Evolutionary conservation across 2,797 vertebrate species (phyloP).

Genomic region (Serranus cabrilla): DNA sequence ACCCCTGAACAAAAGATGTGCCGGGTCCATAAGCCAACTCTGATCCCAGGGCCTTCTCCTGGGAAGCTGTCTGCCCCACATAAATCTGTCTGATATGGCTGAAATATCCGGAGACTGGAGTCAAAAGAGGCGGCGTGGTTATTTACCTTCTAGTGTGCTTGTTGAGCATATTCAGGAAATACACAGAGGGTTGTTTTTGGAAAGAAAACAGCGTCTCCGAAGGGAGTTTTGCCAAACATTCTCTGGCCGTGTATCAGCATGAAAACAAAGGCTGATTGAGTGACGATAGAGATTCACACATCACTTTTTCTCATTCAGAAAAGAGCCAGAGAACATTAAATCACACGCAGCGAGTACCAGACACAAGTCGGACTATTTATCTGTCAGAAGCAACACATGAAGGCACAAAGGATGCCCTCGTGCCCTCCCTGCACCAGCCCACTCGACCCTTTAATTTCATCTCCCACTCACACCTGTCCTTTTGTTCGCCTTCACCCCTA

Average conservation of each 20-base stretch:
- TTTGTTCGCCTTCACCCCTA: conserved; percentile 62
- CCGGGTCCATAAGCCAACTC: conserved; percentile 49
- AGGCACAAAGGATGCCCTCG: conserved; percentile 30
- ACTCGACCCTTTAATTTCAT: conserved; percentile 15
- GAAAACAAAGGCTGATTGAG: conserved; percentile 55
- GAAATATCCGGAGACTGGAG: conserved; percentile 9
- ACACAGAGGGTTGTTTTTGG: not conserved
- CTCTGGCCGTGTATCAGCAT: conserved; percentile 47
- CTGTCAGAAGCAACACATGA: not conserved
- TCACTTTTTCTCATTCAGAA: conserved; percentile 6
- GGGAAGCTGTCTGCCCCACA: conserved; percentile 64
- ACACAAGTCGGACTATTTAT: not conserved
- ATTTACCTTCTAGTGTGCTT: conserved; percentile 29
- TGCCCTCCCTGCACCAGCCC: conserved; percentile 22
- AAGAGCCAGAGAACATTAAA: conserved; percentile 2
- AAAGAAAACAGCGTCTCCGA: conserved; percentile 20
- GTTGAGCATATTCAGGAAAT: conserved; percentile 35
- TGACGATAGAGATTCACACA: conserved; percentile 19
- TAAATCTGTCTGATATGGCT: conserved; percentile 21
- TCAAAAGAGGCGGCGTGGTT: conserved; percentile 40
- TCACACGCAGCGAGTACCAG: not conserved
- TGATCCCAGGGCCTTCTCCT: conserved; percentile 58
- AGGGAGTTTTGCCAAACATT: conserved; percentile 53
- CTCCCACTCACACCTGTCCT: conserved; percentile 65
- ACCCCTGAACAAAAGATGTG: conserved; percentile 71